A percentile compares a stretch with the other conserved stretches of the same genome.
Conservation (phyloP, 2,113 vertebrate genomes). For the Amazona vittata region DNA sequence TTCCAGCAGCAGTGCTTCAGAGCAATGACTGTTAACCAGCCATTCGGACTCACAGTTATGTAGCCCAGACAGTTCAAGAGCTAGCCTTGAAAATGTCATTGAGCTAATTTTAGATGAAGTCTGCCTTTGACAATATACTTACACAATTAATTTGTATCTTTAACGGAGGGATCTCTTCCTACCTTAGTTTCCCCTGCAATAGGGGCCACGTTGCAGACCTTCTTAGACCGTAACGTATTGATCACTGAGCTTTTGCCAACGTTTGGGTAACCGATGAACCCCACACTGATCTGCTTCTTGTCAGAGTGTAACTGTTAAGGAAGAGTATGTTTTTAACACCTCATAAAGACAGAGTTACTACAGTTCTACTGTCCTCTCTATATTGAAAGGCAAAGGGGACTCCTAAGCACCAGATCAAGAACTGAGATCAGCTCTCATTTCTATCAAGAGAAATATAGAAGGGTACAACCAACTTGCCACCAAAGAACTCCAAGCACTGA, state of each 20-base stretch:
- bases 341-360: background rate
- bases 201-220: conserved; percentile 96
- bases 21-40: background rate
- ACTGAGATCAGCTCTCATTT: background rate
- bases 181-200: conserved; percentile 98
- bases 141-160: background rate
- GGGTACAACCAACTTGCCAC: background rate
- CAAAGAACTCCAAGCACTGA: background rate
- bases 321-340: background rate
- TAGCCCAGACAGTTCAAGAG: background rate
- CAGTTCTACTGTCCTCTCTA: background rate
- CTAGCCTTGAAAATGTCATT: background rate
- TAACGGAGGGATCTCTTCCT: background rate
- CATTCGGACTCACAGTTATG: background rate
- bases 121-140: background rate
- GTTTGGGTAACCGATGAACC: conserved; percentile 98
- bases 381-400: background rate
- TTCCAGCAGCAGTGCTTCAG: background rate
- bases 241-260: conserved; percentile 98
- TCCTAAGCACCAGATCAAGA: background rate
- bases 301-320: conserved; percentile 89
- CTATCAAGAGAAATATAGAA: background rate
- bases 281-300: conserved; percentile 99
- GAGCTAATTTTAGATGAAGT: background rate
- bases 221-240: conserved; percentile 94